A percentile compares a stretch with the other conserved stretches of the same genome.
Conservation (phyloP, 2,888 invertebrate genomes). For the Hymenopus coronatus region DNA sequence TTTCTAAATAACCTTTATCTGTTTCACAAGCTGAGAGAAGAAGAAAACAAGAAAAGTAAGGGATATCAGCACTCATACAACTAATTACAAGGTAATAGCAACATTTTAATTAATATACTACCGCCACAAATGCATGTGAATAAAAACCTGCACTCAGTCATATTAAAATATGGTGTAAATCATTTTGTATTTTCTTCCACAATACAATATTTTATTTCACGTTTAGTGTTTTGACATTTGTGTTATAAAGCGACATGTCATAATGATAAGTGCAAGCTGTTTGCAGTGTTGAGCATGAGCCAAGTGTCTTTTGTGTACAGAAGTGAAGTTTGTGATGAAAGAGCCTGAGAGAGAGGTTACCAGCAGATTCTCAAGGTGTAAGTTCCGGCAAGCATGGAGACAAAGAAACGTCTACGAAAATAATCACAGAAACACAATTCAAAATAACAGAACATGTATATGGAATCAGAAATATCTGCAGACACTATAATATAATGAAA, state of each 20-base stretch:
- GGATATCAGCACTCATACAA: too few species aligned
- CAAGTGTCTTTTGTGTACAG: background rate
- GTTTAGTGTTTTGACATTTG: too few species aligned
- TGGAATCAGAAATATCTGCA: background rate
- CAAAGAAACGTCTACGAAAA: background rate
- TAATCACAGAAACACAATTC: background rate
- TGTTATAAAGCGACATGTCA: background rate
- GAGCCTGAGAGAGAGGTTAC: conserved; percentile 39
- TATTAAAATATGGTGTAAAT: too few species aligned
- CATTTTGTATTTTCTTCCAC: too few species aligned
- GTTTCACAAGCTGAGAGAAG: too few species aligned
- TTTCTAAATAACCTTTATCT: too few species aligned
- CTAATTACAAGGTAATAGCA: too few species aligned
- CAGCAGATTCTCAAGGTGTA: conserved; percentile 44
- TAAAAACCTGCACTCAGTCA: too few species aligned
- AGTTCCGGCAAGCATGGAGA: conserved; percentile 33
- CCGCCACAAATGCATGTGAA: too few species aligned
- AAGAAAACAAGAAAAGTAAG: too few species aligned
- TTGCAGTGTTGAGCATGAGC: background rate
- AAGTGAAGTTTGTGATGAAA: background rate
- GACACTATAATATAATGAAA: background rate
- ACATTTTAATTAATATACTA: too few species aligned
- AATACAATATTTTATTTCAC: too few species aligned
- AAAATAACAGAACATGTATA: background rate
- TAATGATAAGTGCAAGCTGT: background rate